Evolutionary conservation across 2,113 vertebrate species (phyloP).

Genomic region (Ptilorrhoa leucosticta): DNA sequence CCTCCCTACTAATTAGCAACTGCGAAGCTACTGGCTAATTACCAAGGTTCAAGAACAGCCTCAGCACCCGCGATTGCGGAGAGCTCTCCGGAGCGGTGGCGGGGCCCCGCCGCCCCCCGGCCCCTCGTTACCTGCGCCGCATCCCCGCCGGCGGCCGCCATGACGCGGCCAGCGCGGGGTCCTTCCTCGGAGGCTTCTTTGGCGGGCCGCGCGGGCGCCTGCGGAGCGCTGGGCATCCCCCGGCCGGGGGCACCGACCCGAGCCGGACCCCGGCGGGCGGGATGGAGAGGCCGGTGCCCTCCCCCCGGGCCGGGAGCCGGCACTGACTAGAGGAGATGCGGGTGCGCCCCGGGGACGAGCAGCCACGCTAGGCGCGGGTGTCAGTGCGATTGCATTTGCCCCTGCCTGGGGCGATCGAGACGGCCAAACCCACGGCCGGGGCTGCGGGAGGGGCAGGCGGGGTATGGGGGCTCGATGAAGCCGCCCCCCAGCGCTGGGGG

Average conservation of each 20-base stretch:
- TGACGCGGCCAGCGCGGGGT: background rate
- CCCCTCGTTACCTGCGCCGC: background rate
- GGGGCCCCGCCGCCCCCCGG: background rate
- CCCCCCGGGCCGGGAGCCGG: background rate
- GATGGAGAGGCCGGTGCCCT: no score
- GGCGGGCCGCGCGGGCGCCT: background rate
- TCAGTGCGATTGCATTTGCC: rapidly evolving
- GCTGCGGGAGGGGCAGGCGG: background rate
- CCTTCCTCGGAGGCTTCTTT: background rate
- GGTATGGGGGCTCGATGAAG: no score
- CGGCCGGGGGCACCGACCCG: no score
- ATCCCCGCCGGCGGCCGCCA: background rate
- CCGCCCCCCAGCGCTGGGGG: background rate
- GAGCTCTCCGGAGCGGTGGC: no score
- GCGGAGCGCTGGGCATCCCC: background rate
- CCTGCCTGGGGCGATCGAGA: background rate
- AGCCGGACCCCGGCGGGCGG: background rate
- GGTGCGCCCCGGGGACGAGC: no score
- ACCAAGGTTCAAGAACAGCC: rapidly evolving
- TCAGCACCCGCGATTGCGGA: rapidly evolving
- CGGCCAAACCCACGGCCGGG: background rate
- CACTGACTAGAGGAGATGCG: background rate
- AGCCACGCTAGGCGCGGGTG: no score
- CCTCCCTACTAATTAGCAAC: background rate
- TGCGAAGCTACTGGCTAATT: no score